These are phyloP conservation scores for Aselliscus stoliczkanus DNA, from an alignment of 2,797 vertebrate genomes.

Conservation along the genomic window DNA sequence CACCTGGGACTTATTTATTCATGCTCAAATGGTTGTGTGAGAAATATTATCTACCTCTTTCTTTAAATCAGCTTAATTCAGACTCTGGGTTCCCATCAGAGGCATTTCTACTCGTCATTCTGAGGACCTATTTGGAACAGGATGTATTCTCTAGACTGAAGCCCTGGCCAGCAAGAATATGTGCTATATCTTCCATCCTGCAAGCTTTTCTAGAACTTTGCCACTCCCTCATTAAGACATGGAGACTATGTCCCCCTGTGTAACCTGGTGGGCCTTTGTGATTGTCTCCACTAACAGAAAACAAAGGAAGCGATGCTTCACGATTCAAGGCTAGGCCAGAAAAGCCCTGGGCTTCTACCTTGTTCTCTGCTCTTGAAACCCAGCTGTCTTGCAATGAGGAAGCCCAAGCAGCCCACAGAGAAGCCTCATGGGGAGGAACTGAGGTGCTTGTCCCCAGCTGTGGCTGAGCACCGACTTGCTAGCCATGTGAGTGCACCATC, in stretches of 20 bases:
- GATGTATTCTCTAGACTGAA: neutral
- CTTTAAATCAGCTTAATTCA: neutral
- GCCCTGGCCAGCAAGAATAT: neutral
- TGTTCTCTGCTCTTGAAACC: neutral
- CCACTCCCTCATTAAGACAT: neutral
- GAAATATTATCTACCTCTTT: neutral
- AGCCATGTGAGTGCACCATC: rapidly evolving
- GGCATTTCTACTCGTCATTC: neutral
- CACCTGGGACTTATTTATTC: neutral
- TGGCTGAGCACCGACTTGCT: neutral
- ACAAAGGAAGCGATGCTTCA: neutral
- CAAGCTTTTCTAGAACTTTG: neutral
- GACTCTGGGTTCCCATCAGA: neutral
- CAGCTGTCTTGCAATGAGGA: neutral
- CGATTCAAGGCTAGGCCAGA: neutral
- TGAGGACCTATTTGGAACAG: neutral
- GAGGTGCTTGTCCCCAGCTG: neutral
- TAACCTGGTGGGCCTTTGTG: neutral
- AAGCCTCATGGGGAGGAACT: neutral
- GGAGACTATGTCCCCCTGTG: neutral
- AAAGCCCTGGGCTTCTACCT: neutral
- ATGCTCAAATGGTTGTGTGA: neutral
- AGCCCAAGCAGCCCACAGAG: neutral
- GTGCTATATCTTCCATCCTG: neutral
- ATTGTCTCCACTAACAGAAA: neutral